Conservation (phyloP, 92 coral and sea anemone genomes). For the Galaxea fascicularis region DNA sequence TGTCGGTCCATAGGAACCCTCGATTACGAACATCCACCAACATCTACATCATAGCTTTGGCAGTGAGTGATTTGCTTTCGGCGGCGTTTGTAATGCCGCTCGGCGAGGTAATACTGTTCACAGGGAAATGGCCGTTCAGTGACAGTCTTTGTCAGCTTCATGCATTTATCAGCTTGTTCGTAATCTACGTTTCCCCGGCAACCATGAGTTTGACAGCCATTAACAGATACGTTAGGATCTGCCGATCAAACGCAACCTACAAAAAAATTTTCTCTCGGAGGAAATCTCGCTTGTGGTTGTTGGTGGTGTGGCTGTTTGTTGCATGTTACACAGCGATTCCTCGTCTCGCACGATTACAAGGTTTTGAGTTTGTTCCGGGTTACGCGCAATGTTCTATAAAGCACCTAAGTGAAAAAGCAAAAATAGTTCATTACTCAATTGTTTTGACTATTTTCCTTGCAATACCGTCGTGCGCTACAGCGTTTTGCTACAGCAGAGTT, state of each 20-base stretch:
- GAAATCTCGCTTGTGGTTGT: constrained; percentile 31
- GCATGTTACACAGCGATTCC: constrained; percentile 38
- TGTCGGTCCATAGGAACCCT: constrained; percentile 38
- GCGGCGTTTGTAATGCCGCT: constrained; percentile 45
- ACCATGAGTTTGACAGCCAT: constrained; percentile 48
- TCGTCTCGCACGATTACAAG: constrained; percentile 10
- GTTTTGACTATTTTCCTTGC: constrained; percentile 34
- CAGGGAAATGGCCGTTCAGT: constrained; percentile 34
- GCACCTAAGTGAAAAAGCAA: constrained; percentile 25
- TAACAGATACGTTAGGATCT: constrained; percentile 35
- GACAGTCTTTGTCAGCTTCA: constrained; percentile 30
- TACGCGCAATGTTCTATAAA: constrained; percentile 50
- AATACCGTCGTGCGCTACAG: constrained; percentile 20
- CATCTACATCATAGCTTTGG: constrained; percentile 42
- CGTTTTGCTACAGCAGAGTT: constrained; percentile 29
- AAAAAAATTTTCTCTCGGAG: constrained; percentile 23
- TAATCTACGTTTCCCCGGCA: constrained; percentile 45
- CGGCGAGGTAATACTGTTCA: neutral
- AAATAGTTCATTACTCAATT: constrained; percentile 28
- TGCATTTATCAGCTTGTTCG: constrained; percentile 42
- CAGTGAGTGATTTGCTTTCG: constrained; percentile 36
- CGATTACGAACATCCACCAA: constrained; percentile 33
- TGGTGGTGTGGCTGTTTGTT: constrained; percentile 25
- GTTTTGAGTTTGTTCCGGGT: constrained; percentile 48
- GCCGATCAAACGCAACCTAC: constrained; percentile 22